Evolutionary conservation across 2,888 invertebrate genomes (phyloP).

Genomic region (Hydroisotoma schaefferi): DNA sequence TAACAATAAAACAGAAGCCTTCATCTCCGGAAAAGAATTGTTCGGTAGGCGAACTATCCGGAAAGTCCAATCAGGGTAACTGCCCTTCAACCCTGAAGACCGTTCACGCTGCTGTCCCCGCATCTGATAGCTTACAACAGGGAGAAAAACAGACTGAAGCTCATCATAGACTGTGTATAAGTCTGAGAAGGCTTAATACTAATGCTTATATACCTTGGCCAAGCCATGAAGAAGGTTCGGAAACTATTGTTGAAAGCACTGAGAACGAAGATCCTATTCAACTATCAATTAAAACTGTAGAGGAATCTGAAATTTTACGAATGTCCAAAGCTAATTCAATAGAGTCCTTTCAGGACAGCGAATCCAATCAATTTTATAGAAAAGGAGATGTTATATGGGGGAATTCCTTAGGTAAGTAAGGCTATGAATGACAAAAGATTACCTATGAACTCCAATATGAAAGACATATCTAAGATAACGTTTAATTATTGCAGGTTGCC

Average conservation of each 20-base stretch:
- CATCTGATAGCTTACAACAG: constrained; percentile 1
- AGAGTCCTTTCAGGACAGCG: constrained; percentile 27
- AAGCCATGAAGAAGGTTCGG: constrained; percentile 1
- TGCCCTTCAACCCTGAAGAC: not conserved
- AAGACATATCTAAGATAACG: not conserved
- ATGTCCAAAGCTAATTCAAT: constrained; percentile 33
- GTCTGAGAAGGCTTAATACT: constrained; percentile 66
- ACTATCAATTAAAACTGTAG: no score
- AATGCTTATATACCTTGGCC: constrained; percentile 51
- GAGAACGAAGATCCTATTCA: constrained; percentile 10
- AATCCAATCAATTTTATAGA: constrained; percentile 35
- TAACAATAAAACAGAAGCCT: not conserved
- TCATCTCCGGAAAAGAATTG: not conserved
- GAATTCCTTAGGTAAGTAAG: constrained; percentile 56
- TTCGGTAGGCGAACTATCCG: constrained; percentile 13
- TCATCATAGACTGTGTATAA: constrained; percentile 68
- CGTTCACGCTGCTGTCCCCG: constrained; percentile 10
- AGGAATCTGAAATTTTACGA: constrained; percentile 20
- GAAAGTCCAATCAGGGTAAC: not conserved
- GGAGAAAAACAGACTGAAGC: constrained; percentile 12
- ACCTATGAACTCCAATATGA: not conserved
- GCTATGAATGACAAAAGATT: not conserved
- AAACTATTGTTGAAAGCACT: not conserved
- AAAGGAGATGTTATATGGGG: constrained; percentile 81
- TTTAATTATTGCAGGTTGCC: constrained; percentile 61